These are phyloP conservation scores for Holothuria scabra DNA, from an alignment of 53 echinoderm and acorn worm genomes.

Conservation along the genomic window DNA sequence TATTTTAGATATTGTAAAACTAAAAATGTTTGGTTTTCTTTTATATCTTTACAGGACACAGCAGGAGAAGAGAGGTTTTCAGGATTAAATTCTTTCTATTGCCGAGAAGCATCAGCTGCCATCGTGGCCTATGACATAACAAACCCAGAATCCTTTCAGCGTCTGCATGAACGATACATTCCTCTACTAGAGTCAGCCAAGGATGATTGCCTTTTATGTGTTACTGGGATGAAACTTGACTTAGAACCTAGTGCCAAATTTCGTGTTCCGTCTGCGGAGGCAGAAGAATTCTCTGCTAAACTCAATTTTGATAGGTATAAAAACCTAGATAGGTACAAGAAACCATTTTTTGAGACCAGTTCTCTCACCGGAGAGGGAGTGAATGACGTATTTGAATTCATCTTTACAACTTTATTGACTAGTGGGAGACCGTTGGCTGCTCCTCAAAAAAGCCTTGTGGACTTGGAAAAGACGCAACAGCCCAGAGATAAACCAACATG, in stretches of 20 bases:
- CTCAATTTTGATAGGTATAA: slow-evolving; percentile 71
- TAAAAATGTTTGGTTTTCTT: background rate
- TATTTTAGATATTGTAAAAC: too few species aligned
- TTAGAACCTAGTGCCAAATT: slow-evolving; percentile 38
- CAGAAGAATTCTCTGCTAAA: slow-evolving; percentile 72
- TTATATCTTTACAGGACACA: slow-evolving; percentile 69
- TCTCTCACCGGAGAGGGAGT: slow-evolving; percentile 82
- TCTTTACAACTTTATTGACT: slow-evolving; percentile 68
- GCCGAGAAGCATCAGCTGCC: slow-evolving; percentile 94
- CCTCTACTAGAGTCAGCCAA: slow-evolving; percentile 90
- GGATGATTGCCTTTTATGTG: slow-evolving; percentile 86
- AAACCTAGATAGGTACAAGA: slow-evolving; percentile 28
- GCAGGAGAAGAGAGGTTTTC: slow-evolving; percentile 98
- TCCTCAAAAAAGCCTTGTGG: slow-evolving; percentile 21
- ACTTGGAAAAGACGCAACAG: background rate
- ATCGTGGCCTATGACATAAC: slow-evolving; percentile 94
- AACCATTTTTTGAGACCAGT: slow-evolving; percentile 96
- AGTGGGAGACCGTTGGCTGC: slow-evolving; percentile 13
- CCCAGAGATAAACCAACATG: slow-evolving; percentile 20
- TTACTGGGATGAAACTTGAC: slow-evolving; percentile 91
- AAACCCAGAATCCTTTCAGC: slow-evolving; percentile 76
- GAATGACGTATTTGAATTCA: slow-evolving; percentile 88
- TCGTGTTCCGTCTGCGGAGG: slow-evolving; percentile 45
- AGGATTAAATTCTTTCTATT: slow-evolving; percentile 98
- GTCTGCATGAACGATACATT: slow-evolving; percentile 85